Conservation (phyloP, 2,888 invertebrate genomes). For the Ctena decussata region DNA sequence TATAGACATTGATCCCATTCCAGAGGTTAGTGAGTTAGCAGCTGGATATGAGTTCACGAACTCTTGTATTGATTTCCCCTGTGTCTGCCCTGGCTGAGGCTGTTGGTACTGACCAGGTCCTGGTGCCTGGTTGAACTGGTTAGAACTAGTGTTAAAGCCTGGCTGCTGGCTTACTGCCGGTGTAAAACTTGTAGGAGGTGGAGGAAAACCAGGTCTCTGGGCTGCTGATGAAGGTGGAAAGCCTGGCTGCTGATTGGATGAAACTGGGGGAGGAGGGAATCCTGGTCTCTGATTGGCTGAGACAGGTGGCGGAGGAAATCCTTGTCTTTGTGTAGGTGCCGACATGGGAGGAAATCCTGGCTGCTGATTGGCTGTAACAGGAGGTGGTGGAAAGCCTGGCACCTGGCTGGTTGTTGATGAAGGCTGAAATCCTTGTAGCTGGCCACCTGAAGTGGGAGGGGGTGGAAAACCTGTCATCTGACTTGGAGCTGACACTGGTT, state of each 20-base stretch:
- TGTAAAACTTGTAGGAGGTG: constrained; percentile 2
- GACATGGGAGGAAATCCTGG: constrained; percentile 41
- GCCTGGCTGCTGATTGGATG: constrained; percentile 28
- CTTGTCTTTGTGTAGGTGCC: constrained; percentile 18
- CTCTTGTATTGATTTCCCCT: constrained; percentile 43
- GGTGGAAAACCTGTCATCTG: background rate
- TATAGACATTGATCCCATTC: constrained; percentile 57
- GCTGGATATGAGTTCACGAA: constrained; percentile 55
- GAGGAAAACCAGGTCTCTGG: constrained; percentile 10
- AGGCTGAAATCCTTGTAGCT: constrained; percentile 48
- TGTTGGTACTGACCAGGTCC: background rate
- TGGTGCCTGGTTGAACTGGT: background rate
- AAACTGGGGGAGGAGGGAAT: constrained; percentile 41
- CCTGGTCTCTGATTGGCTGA: constrained; percentile 40
- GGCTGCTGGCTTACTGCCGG: background rate
- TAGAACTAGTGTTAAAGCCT: background rate
- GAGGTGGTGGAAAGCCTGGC: constrained; percentile 47
- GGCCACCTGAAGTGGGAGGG: constrained; percentile 18
- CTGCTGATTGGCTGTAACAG: constrained; percentile 26
- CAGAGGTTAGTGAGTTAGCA: constrained; percentile 17
- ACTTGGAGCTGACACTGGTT: background rate
- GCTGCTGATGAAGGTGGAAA: constrained; percentile 26
- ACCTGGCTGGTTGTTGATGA: constrained; percentile 39
- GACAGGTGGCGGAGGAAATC: background rate
- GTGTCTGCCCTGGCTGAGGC: background rate